Evolutionary conservation across 2,113 vertebrate genomes (phyloP), one percentile per base, ranked within the genome.

Genomic region (Eulemur rufifrons): DNA sequence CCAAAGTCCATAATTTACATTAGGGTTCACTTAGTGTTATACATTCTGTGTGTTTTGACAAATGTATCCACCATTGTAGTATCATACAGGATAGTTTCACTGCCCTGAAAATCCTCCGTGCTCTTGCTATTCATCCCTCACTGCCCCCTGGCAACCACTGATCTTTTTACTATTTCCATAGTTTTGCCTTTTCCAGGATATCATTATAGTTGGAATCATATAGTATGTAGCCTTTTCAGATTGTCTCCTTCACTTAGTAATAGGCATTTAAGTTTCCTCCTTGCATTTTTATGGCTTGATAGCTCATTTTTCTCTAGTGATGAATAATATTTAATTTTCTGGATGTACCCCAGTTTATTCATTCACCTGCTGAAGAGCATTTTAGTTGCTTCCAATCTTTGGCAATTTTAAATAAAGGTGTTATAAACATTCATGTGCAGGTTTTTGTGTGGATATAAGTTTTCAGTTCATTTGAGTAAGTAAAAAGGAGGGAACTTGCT

Each of bases 161-260:
- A 61, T 63, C 32, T 45, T 64, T 91, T 76, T 74, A 88, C n/a
- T 81, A 12, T 87, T 32, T 68, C 39, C 17, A 37, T 64, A 50
- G n/a, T 89, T 95, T 92, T 86, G 20, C 71, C 64, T 95, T 95
- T 95, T 93, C 42, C 18, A 50, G 76, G 80, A 61, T 86, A 42
- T 91, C 27, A 68, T 32, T 32, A 21, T 80, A 56, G 25, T 86
- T 90, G 52, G 50, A 96, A 74, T 74, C 34, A 74, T 50, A 68
- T 27, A 29, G 15, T 69, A n/a, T 63, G 3, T 74, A 68, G 18
- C 39, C 50, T 88, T 86, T 81, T 86, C 86, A 74, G 11, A 80
- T 81, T 90, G 20, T 39, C 56, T 87, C 91, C 39, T 73, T 91
- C 32, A 61, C 27, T 76, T 86, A 59, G 13, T 66, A 69, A 86